These are phyloP conservation scores for Psittacula echo DNA, from an alignment of 2,797 vertebrate genomes.

Conservation along the genomic window DNA sequence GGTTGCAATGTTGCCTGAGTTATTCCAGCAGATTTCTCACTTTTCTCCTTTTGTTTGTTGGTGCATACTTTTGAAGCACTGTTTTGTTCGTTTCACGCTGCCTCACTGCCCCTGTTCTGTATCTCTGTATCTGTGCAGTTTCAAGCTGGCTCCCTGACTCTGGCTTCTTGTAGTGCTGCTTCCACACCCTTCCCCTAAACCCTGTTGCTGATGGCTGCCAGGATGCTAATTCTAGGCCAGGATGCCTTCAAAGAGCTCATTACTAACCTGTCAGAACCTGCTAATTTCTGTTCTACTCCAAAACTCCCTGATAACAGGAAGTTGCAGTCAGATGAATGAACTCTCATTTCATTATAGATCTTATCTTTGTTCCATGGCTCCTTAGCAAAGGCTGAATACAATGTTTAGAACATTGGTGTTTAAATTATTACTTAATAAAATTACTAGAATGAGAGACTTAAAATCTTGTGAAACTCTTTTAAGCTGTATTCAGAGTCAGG, in stretches of 20 bases:
- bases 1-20: not conserved
- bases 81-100: accelerated
- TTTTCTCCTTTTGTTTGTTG: not conserved
- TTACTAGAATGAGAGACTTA: not conserved
- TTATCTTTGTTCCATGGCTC: not conserved
- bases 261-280: not conserved
- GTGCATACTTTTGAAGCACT: not conserved
- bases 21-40: not conserved
- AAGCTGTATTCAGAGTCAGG: not conserved
- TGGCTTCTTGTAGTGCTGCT: not conserved
- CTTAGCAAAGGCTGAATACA: not conserved
- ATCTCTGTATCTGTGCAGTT: not conserved
- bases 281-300: not conserved
- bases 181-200: not conserved
- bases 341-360: not conserved
- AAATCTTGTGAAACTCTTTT: not conserved
- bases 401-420: not conserved
- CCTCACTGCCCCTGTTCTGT: not conserved
- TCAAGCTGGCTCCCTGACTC: not conserved
- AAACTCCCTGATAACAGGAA: not conserved
- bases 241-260: not conserved
- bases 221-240: not conserved
- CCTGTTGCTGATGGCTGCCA: not conserved
- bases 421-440: not conserved
- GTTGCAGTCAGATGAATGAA: not conserved